Evolutionary conservation across 2,888 invertebrate genomes (phyloP).

Genomic region (Chrysodeixis includens): DNA sequence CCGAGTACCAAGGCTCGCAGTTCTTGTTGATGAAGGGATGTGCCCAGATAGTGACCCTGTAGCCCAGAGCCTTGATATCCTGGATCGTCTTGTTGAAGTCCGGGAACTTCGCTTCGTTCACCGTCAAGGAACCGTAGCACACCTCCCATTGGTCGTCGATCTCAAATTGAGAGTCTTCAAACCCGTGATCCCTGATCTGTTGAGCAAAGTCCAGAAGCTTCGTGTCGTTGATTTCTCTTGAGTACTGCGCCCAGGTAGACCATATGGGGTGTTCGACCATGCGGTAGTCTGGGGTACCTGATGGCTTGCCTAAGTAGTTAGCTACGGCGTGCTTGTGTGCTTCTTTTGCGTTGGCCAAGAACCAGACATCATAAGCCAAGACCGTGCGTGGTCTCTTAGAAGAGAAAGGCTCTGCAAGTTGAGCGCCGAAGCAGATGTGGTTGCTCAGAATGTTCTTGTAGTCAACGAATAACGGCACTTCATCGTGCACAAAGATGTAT

Average conservation of each 20-base stretch:
- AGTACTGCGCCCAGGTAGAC: slow-evolving; percentile 96
- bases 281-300: slow-evolving; percentile 89
- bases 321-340: slow-evolving; percentile 91
- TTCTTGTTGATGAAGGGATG: slow-evolving; percentile 95
- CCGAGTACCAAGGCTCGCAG: slow-evolving; percentile 90
- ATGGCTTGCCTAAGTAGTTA: slow-evolving; percentile 90
- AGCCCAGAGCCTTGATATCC: slow-evolving; percentile 90
- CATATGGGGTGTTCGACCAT: slow-evolving; percentile 95
- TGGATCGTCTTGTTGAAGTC: slow-evolving; percentile 90
- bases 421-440: slow-evolving; percentile 89
- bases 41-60: slow-evolving; percentile 94
- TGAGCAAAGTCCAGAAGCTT: slow-evolving; percentile 91
- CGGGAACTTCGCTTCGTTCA: slow-evolving; percentile 92
- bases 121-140: slow-evolving; percentile 94
- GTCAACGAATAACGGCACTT: slow-evolving; percentile 92
- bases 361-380: slow-evolving; percentile 90
- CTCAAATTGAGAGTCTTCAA: slow-evolving; percentile 93
- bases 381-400: slow-evolving; percentile 71
- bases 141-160: slow-evolving; percentile 97
- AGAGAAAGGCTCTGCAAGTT: slow-evolving; percentile 89
- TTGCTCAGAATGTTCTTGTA: slow-evolving; percentile 89
- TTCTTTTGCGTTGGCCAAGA: slow-evolving; percentile 87
- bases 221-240: slow-evolving; percentile 89
- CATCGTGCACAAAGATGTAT: slow-evolving; percentile 90
- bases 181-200: slow-evolving; percentile 90